These are phyloP conservation scores for Punctoribates punctum DNA, from an alignment of 2,888 invertebrate genomes.

Conservation along the genomic window DNA sequence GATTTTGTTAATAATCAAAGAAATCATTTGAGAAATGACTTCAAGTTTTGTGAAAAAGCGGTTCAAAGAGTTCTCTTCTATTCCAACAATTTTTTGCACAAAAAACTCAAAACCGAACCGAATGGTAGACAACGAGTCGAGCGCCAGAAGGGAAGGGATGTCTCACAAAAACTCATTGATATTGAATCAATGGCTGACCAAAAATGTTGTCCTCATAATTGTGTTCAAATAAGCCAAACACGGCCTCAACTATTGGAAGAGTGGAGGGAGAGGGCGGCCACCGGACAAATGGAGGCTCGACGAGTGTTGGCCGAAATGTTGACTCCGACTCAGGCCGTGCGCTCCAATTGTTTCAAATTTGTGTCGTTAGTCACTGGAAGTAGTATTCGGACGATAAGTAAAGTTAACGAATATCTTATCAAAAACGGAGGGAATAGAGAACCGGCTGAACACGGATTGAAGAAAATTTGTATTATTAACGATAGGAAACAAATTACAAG, in stretches of 20 bases:
- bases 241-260: constrained; percentile 48
- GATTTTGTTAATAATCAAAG: constrained; percentile 51
- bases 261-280: constrained; percentile 52
- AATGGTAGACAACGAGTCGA: constrained; percentile 47
- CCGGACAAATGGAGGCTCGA: constrained; percentile 52
- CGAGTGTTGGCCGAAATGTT: constrained; percentile 54
- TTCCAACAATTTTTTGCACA: constrained; percentile 55
- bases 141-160: constrained; percentile 51
- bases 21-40: constrained; percentile 49
- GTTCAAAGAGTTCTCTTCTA: constrained; percentile 52
- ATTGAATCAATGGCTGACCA: constrained; percentile 48
- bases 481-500: neutral
- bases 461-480: constrained; percentile 49
- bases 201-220: constrained; percentile 51
- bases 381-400: constrained; percentile 51
- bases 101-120: constrained; percentile 52
- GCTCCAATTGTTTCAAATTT: constrained; percentile 53
- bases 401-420: constrained; percentile 51
- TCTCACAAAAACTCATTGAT: constrained; percentile 50
- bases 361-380: constrained; percentile 52
- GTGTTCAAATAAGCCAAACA: constrained; percentile 51
- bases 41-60: constrained; percentile 52
- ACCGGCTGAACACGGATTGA: constrained; percentile 52
- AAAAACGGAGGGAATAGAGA: constrained; percentile 51
- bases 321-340: constrained; percentile 52